Percentiles rank a stretch among this genome's conserved stretches.
Conservation (phyloP, 2,113 vertebrate genomes). For the Eptesicus fuscus region DNA sequence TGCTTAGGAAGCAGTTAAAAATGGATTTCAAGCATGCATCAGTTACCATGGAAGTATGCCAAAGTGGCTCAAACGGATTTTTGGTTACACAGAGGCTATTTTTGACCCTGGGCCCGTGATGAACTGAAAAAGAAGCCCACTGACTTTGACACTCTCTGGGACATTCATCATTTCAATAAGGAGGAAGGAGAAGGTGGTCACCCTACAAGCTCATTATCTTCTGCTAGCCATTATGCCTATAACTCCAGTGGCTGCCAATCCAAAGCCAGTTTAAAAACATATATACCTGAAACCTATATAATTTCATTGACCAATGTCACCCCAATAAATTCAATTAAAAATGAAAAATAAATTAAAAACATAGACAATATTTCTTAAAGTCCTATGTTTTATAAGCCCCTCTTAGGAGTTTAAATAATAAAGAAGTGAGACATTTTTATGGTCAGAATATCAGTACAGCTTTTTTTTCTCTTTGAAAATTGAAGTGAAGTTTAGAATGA, state of each 20-base stretch:
- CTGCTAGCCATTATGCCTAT: background rate
- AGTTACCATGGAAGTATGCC: background rate
- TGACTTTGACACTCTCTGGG: background rate
- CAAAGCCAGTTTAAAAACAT: background rate
- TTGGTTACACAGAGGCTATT: background rate
- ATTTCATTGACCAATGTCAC: background rate
- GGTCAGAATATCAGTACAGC: background rate
- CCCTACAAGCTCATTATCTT: background rate
- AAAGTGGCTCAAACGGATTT: background rate
- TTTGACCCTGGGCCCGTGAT: background rate
- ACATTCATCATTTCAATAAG: background rate
- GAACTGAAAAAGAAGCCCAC: background rate
- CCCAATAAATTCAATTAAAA: background rate
- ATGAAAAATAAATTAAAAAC: background rate
- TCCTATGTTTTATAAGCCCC: background rate
- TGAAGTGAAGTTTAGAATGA: conserved; percentile 29
- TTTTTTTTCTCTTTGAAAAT: conserved; percentile 2
- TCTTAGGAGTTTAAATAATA: background rate
- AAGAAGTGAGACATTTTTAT: background rate
- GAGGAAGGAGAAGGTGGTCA: background rate
- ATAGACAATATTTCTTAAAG: background rate
- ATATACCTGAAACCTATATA: background rate
- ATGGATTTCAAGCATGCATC: background rate
- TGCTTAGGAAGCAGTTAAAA: background rate
- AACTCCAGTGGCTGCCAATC: background rate